Conservation (phyloP, 2,113 vertebrate species). For the Catagonus wagneri region DNA sequence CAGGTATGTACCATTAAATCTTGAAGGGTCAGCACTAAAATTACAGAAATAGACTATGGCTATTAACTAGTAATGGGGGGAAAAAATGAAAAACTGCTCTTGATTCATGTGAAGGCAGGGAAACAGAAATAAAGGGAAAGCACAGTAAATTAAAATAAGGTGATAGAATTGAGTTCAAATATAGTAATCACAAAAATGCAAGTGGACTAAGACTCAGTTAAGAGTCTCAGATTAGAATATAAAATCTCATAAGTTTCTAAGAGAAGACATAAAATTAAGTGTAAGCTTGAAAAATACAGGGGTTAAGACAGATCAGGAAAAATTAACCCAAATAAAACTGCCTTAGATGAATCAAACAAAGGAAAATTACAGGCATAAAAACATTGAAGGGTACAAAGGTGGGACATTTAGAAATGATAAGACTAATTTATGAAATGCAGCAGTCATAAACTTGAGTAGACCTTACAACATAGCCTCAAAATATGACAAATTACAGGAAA, state of each 20-base stretch:
- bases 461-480: not conserved
- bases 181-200: conserved; percentile 32
- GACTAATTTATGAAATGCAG: not conserved
- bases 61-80: not conserved
- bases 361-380: not conserved
- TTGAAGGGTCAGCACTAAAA: not conserved
- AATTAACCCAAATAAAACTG: not conserved
- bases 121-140: conserved; percentile 5
- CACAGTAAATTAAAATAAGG: not conserved
- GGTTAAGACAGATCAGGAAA: not conserved
- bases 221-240: not conserved
- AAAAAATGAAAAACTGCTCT: not conserved
- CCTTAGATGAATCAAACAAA: not conserved
- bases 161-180: conserved; percentile 7
- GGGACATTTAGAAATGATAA: not conserved
- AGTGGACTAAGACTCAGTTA: conserved; percentile 1
- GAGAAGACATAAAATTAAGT: not conserved
- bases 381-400: not conserved
- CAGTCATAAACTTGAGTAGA: not conserved
- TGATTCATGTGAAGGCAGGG: not conserved
- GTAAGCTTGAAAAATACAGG: not conserved
- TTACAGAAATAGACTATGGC: not conserved
- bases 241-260: conserved; percentile 18
- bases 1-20: not conserved
- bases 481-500: not conserved